Evolutionary conservation across 1,140 invertebrate genomes (phyloP), one percentile per base, ranked within the genome.

Genomic region (Reticulitermes speratus): DNA sequence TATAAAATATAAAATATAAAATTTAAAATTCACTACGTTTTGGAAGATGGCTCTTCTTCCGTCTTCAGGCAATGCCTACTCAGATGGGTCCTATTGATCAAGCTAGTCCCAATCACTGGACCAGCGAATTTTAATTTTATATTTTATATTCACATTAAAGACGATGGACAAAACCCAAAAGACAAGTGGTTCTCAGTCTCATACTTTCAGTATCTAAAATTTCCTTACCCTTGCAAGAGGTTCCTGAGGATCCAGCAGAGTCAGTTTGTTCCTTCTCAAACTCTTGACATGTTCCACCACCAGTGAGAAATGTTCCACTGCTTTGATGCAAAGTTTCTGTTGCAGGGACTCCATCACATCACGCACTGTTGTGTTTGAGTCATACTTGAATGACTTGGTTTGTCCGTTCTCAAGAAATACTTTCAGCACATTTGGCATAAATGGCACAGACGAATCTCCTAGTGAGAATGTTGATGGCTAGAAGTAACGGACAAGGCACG

Each of bases 341-440:
- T 96, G 95, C 84, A 98, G 91, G 21, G 96, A 97, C 86, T 94
- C 92, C 16, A 98, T 93, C 83, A 98, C 97, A 91, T 98, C 96
- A 88, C 96, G 94, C 2, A 98, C 97, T 7, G 96, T 97, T 25
- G 97, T 98, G 84, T 94, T 96, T 44, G 95, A 94, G 91, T 98
- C 97, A 90, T 98, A 98, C 90, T 98, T 98, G 91, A 98, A 98
- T n/a, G 97, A 98, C 91, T 98, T 98, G 8, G 97, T 98, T 91
- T 98, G 97, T 7, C 97, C 97, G 90, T 98, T 98, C 91, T 98
- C 97, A 44, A 98, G 92, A 90, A 98, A 98, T 59, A 97, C 97
- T 91, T 98, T 97, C 44, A 98, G 93, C 19, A 98, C 97, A 91
- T 97, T 98, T 21, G 97, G 97, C 95, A 98, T 97, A 52, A 97